Conservation (phyloP, 2,888 invertebrate genomes). For the Argyra leucocephala region DNA sequence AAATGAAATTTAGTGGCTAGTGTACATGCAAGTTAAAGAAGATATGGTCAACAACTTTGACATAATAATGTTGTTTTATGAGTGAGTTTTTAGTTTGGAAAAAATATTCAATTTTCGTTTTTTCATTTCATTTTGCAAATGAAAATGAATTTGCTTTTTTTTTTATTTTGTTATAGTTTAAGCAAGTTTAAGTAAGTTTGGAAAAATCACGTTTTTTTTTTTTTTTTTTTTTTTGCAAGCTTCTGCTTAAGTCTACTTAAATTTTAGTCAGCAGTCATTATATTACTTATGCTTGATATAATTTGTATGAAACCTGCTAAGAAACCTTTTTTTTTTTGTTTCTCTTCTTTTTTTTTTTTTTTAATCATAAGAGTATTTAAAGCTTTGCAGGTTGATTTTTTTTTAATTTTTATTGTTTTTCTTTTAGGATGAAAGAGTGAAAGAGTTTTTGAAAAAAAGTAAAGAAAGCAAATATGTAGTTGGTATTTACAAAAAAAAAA, state of each 20-base stretch:
- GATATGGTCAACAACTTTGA: too few species aligned
- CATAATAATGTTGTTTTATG: too few species aligned
- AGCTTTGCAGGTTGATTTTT: not conserved
- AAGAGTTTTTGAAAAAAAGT: not conserved
- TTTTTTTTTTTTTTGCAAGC: not conserved
- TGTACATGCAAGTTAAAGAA: too few species aligned
- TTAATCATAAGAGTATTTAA: conserved; percentile 6
- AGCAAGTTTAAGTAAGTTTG: too few species aligned
- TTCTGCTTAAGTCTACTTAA: not conserved
- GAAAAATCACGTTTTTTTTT: not conserved
- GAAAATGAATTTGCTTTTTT: too few species aligned
- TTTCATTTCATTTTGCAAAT: too few species aligned
- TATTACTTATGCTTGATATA: not conserved
- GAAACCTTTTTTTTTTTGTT: not conserved
- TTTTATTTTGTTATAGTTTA: too few species aligned
- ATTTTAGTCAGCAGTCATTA: not conserved
- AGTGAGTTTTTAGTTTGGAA: too few species aligned
- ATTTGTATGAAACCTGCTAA: not conserved
- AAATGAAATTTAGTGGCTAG: too few species aligned
- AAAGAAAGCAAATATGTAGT: too few species aligned
- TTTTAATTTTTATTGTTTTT: not conserved
- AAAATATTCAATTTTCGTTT: too few species aligned
- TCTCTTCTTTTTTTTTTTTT: not conserved
- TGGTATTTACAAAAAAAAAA: too few species aligned
- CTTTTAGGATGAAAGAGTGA: not conserved